Conservation (phyloP, 53 echinoderm and acorn worm species). For the Temnopleurus reevesii region DNA sequence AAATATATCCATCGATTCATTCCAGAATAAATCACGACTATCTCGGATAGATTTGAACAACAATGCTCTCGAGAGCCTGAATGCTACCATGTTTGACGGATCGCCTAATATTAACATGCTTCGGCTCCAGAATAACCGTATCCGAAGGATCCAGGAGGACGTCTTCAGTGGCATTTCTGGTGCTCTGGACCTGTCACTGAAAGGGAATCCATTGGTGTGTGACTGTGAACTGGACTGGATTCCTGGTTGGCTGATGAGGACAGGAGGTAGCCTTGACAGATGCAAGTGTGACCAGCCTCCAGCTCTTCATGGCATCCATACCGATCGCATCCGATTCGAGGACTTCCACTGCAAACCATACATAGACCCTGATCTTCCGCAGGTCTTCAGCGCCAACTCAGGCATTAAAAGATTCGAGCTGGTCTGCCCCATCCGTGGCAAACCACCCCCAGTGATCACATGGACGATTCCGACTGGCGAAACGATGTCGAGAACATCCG, state of each 20-base stretch:
- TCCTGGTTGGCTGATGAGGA: neutral
- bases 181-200: neutral
- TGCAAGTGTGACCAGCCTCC: conserved; percentile 14
- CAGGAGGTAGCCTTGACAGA: neutral
- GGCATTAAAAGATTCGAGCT: neutral
- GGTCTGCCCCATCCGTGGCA: neutral
- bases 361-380: neutral
- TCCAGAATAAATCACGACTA: neutral
- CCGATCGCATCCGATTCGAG: neutral
- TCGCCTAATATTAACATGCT: neutral
- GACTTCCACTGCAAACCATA: conserved; percentile 24
- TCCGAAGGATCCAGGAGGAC: neutral
- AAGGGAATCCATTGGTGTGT: conserved; percentile 22
- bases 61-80: neutral
- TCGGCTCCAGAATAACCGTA: conserved; percentile 1
- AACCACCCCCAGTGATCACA: conserved; percentile 14
- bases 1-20: neutral
- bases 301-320: conserved; percentile 25
- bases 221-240: conserved; percentile 39
- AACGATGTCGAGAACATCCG: neutral
- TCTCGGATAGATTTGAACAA: neutral
- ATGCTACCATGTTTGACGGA: neutral
- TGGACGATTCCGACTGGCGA: conserved; percentile 23
- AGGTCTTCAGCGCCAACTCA: neutral
- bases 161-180: neutral